A percentile compares a stretch with the other conserved stretches of the same genome.
Conservation (phyloP, 2,888 invertebrate species). For the Drosophila colorata region DNA sequence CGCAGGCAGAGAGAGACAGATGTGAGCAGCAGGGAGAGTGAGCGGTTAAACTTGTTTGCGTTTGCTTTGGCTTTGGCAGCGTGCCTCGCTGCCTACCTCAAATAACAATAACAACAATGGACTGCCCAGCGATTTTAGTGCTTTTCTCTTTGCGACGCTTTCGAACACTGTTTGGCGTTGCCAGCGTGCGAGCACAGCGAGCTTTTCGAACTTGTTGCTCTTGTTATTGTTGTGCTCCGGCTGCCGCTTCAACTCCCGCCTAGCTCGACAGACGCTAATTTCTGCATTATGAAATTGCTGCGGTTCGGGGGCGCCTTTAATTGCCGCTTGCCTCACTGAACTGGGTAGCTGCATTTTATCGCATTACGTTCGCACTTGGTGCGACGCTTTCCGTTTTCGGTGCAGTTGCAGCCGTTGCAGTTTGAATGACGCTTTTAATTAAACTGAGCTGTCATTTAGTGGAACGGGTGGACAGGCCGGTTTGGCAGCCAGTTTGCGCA, state of each 20-base stretch:
- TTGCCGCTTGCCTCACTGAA: conserved; percentile 8
- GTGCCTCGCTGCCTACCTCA: conserved; percentile 39
- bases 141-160: conserved; percentile 31
- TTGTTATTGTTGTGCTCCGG: conserved; percentile 35
- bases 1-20: conserved; percentile 1
- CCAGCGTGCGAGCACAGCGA: conserved; percentile 32
- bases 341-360: conserved; percentile 5
- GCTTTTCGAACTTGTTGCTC: conserved; percentile 73
- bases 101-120: conserved; percentile 28
- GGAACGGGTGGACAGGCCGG: conserved; percentile 45
- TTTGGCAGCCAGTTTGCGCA: conserved; percentile 36
- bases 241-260: background rate
- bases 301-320: conserved; percentile 29
- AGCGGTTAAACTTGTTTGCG: conserved; percentile 66
- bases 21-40: conserved; percentile 9
- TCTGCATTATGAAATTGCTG: conserved; percentile 39
- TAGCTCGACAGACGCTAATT: conserved; percentile 7
- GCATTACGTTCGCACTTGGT: conserved; percentile 19
- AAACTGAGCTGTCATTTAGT: conserved; percentile 59
- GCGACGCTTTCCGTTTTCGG: conserved; percentile 2
- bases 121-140: conserved; percentile 17
- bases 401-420: conserved; percentile 56
- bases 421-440: conserved; percentile 64
- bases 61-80: conserved; percentile 44
- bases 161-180: conserved; percentile 50